These are phyloP conservation scores for Drosophila yakuba DNA, from an alignment of 1,140 invertebrate species.

Conservation along the genomic window DNA sequence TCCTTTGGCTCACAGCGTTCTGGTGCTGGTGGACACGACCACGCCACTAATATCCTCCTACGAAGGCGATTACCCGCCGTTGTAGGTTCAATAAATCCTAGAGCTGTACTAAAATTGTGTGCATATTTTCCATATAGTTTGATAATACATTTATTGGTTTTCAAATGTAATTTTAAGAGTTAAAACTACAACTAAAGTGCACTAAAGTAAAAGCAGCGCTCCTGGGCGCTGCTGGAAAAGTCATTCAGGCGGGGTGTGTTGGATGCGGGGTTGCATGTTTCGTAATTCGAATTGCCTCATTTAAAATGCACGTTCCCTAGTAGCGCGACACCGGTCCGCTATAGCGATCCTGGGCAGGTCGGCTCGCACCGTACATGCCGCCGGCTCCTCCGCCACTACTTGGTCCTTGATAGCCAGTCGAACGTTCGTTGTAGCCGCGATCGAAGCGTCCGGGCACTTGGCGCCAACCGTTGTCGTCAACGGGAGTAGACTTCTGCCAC, in stretches of 20 bases:
- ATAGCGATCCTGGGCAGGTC: slow-evolving; percentile 71
- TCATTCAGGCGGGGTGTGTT: slow-evolving; percentile 20
- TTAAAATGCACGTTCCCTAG: slow-evolving; percentile 51
- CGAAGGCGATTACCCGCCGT: slow-evolving; percentile 47
- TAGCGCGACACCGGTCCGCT: slow-evolving; percentile 71
- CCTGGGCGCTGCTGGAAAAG: slow-evolving; percentile 41
- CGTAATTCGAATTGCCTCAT: slow-evolving; percentile 18
- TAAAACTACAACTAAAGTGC: slow-evolving; percentile 63
- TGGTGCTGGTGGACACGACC: slow-evolving; percentile 88
- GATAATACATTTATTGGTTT: slow-evolving; percentile 53
- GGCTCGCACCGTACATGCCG: slow-evolving; percentile 71
- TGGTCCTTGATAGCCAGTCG: slow-evolving; percentile 69
- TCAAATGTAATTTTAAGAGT: slow-evolving; percentile 62
- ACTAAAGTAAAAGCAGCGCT: slow-evolving; percentile 56
- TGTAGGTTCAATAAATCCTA: slow-evolving; percentile 1
- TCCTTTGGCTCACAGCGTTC: slow-evolving; percentile 87
- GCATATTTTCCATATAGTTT: slow-evolving; percentile 14
- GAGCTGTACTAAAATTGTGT: neutral
- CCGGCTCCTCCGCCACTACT: slow-evolving; percentile 45
- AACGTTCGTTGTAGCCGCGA: slow-evolving; percentile 80
- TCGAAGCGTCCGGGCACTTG: slow-evolving; percentile 73
- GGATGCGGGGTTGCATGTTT: slow-evolving; percentile 3
- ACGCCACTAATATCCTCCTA: slow-evolving; percentile 85
- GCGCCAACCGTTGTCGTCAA: slow-evolving; percentile 77
- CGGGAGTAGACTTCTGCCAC: slow-evolving; percentile 68